phyloP scores from a whole-genome alignment of 2,113 vertebrate species.

The Perognathus longimembris region DNA sequence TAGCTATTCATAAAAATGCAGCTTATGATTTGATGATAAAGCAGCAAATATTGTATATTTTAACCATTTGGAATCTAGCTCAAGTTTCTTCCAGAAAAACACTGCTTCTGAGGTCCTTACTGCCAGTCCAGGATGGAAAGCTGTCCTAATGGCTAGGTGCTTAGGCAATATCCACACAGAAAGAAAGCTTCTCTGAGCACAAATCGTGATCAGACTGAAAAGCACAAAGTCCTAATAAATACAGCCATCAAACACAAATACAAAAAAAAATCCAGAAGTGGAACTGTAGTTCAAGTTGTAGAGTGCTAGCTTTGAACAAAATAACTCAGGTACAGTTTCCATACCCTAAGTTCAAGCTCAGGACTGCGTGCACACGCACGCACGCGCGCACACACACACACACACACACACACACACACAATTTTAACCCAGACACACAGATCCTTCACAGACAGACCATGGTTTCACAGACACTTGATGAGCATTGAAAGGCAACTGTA shows the following conservation, averaged over 20 bases:
- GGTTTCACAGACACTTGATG: neutral
- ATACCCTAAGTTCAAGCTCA: no score
- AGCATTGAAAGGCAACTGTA: slow-evolving; percentile 19
- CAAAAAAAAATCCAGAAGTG: neutral
- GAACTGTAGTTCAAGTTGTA: no score
- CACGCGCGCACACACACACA: no score
- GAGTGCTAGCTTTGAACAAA: no score
- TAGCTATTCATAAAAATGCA: neutral
- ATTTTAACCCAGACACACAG: neutral
- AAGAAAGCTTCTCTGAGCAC: neutral
- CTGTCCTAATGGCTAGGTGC: neutral
- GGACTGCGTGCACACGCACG: no score
- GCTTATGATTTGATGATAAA: neutral
- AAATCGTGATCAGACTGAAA: neutral
- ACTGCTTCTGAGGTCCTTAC: neutral
- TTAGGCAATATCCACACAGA: neutral
- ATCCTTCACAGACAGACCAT: neutral
- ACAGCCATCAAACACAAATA: neutral
- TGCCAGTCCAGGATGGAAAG: neutral
- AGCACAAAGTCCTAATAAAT: neutral
- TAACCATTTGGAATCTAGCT: neutral
- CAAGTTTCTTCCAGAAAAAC: neutral
- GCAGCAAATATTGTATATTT: neutral
- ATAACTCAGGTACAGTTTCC: no score
- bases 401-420: no score